Evolutionary conservation across 2,888 invertebrate genomes (phyloP), one percentile per base, ranked within the genome.

Genomic region (Acleris sparsana): DNA sequence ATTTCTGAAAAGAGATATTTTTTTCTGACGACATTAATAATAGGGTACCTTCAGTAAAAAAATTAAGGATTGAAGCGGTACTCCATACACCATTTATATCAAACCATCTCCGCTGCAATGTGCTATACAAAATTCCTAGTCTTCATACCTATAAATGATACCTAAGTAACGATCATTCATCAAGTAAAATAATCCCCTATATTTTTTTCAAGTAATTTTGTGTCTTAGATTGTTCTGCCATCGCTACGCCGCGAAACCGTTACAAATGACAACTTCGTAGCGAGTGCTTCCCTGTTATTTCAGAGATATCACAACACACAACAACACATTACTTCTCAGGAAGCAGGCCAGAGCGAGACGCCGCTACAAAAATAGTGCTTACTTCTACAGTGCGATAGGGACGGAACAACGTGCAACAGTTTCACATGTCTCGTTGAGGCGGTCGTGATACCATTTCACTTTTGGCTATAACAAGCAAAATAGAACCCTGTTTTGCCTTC

Each of bases 231-330:
- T 72, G 39, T 75, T 83, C 73, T 88, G 82, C 85, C 73, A 73
- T 72, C 92, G 61, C 70, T 89, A 86, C 85, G 68, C 69, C 72
- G 76, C 74, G 84, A 90, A 92, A 92, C 89, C 87, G 90, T 89
- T 93, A 90, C 90, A 92, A 92, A 93, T 93, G 92, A 92, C 93
- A 92, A 93, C 89, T 92, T 89, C 86, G 88, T 85, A 89, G 86
- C 86, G 90, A 93, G 92, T 90, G 92, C 92, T 92, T 91, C 92
- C 90, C 92, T 93, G 93, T 93, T 93, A 92, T 93, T 93, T 92
- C 86, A 87, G 86, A 92, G 93, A 92, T 93, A 93, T 93, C 93
- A 93, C 92, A 93, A 93, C 93, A 93, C 91, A 87, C 89, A 92
- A 92, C 89, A 92, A 92, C 91, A 91, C 89, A 90, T 92, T 92